phyloP scores from a whole-genome alignment of 2,113 vertebrate species.

The Anhinga rufa region DNA sequence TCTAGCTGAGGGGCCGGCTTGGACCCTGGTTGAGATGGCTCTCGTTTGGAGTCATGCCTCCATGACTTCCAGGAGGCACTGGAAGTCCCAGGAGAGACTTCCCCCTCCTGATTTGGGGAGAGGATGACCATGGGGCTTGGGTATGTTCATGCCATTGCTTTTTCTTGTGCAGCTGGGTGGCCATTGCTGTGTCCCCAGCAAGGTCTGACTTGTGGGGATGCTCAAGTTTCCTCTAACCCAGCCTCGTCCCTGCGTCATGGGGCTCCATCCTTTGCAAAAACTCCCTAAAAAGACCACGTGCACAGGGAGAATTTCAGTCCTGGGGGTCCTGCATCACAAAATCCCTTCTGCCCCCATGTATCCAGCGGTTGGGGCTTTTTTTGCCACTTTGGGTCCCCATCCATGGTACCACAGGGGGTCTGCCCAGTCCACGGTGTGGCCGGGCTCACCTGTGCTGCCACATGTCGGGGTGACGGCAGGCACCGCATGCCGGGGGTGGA shows the following conservation, averaged over 20 bases:
- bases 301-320: neutral
- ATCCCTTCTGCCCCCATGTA: rapidly evolving
- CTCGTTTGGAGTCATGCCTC: neutral
- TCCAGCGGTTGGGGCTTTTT: rapidly evolving
- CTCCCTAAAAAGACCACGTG: neutral
- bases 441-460: rapidly evolving
- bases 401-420: rapidly evolving
- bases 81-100: neutral
- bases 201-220: neutral
- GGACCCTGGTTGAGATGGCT: neutral
- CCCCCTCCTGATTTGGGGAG: rapidly evolving
- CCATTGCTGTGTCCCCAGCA: neutral
- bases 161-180: neutral
- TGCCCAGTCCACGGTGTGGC: rapidly evolving
- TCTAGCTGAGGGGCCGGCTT: neutral
- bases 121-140: too few species aligned
- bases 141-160: rapidly evolving
- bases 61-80: too few species aligned
- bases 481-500: rapidly evolving
- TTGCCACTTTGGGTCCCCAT: neutral
- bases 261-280: neutral
- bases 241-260: rapidly evolving
- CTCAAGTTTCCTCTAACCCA: neutral
- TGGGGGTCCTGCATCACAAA: rapidly evolving
- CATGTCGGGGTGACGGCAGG: rapidly evolving